Evolutionary conservation across 1,140 invertebrate species (phyloP).

Genomic region (Drosophila nasuta): DNA sequence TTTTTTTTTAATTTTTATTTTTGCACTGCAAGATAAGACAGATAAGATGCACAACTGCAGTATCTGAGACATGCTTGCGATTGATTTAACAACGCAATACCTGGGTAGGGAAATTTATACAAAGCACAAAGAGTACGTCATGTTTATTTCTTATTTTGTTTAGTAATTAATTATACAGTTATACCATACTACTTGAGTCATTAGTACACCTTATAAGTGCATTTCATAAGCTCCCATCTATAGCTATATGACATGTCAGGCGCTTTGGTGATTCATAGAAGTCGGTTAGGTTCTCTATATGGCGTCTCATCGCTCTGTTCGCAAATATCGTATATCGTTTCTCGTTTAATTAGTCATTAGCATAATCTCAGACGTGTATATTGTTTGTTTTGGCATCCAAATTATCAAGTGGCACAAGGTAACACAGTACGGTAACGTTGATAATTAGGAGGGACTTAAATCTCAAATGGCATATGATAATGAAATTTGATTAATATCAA

Average conservation of each 20-base stretch:
- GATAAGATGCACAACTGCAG: too few species aligned
- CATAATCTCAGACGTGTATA: conserved; percentile 29
- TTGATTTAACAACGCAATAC: not conserved
- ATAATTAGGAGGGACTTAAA: not conserved
- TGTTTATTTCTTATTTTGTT: conserved; percentile 3
- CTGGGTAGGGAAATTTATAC: not conserved
- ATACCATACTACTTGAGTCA: conserved; percentile 19
- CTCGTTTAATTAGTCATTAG: conserved; percentile 58
- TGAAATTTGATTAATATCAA: not conserved
- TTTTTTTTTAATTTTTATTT: conserved; percentile 24
- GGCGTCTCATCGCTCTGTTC: conserved; percentile 46
- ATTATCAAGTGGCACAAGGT: conserved; percentile 63
- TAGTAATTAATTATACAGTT: not conserved
- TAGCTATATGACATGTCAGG: conserved; percentile 38
- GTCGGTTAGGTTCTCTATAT: conserved; percentile 42
- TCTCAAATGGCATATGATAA: not conserved
- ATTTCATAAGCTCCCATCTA: not conserved
- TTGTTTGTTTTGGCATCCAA: conserved; percentile 55
- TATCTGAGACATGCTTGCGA: too few species aligned
- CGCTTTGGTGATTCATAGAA: conserved; percentile 58
- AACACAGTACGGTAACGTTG: not conserved
- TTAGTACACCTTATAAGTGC: conserved; percentile 12
- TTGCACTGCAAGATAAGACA: not conserved
- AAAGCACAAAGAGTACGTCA: not conserved
- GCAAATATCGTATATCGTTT: conserved; percentile 36